Conservation (phyloP, 2,113 vertebrate genomes). For the Lutjanus erythropterus region DNA sequence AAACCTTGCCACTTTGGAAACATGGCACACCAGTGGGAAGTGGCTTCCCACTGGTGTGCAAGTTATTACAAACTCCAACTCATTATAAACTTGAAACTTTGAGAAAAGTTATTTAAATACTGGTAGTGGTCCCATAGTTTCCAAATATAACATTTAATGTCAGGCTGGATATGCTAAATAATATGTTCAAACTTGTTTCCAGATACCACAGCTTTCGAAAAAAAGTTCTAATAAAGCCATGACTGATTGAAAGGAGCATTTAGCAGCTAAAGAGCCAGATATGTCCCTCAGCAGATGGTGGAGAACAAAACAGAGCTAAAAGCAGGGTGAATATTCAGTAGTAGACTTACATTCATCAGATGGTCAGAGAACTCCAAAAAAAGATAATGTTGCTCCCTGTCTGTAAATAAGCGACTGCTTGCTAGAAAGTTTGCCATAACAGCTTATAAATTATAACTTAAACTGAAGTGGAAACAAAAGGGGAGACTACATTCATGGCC, state of each 20-base stretch:
- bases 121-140: background rate
- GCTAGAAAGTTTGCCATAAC: background rate
- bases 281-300: background rate
- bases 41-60: background rate
- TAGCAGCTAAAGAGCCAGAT: background rate
- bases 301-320: background rate
- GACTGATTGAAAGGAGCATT: background rate
- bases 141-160: background rate
- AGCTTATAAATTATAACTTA: background rate
- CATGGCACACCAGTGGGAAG: no score
- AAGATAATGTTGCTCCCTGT: background rate
- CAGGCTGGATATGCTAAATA: no score
- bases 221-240: no score
- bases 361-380: background rate
- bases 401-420: background rate
- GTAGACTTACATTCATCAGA: background rate
- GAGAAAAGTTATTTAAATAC: background rate
- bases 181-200: no score
- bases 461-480: background rate
- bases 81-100: background rate
- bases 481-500: background rate
- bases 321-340: background rate
- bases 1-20: background rate
- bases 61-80: background rate
- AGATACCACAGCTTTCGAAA: no score